Percentiles rank a stretch among this genome's conserved stretches.
Evolutionary conservation across 2,113 vertebrate species (phyloP).

Genomic region (Cheirogaleus medius): DNA sequence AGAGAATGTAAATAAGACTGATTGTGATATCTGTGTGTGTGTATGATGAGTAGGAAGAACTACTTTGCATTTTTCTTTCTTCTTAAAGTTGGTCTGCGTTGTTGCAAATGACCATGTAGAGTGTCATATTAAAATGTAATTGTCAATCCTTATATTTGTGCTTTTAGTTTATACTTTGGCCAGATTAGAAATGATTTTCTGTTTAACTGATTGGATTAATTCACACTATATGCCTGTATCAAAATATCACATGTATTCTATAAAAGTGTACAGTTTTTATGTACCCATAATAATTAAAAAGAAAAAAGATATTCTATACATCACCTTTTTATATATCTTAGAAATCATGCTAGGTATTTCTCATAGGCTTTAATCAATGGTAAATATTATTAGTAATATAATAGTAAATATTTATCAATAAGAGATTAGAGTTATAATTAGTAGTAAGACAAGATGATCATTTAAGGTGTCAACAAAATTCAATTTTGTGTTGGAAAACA

Average conservation of each 20-base stretch:
- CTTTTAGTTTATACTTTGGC: background rate
- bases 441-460: background rate
- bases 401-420: background rate
- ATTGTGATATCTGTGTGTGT: background rate
- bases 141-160: background rate
- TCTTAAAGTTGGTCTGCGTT: background rate
- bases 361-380: background rate
- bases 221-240: no score
- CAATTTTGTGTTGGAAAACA: background rate
- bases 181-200: background rate
- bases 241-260: no score
- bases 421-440: background rate
- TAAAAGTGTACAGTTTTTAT: no score
- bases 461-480: background rate
- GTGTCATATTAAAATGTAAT: background rate
- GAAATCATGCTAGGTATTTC: background rate
- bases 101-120: background rate
- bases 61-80: background rate
- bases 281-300: no score
- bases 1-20: background rate
- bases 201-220: background rate
- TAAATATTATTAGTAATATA: background rate
- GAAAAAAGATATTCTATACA: background rate
- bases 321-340: background rate
- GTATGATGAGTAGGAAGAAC: background rate